Conservation (phyloP, 1,140 invertebrate genomes). For the Lordiphosa stackelbergi region DNA sequence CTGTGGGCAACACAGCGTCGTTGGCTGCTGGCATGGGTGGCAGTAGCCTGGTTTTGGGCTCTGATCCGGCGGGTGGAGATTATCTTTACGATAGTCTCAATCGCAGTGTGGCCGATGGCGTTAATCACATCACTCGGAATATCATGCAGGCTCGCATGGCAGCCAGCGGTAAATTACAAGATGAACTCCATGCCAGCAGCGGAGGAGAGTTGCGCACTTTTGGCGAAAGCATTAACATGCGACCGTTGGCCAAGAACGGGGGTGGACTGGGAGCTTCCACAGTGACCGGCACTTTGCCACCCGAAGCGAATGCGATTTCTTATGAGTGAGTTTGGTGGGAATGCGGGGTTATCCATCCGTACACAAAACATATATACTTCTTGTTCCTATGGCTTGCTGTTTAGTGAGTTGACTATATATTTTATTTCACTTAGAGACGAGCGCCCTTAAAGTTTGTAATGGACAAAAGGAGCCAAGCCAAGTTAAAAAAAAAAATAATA, state of each 20-base stretch:
- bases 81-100: slow-evolving; percentile 82
- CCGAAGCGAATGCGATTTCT: slow-evolving; percentile 66
- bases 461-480: slow-evolving; percentile 66
- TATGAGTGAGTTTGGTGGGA: slow-evolving; percentile 66
- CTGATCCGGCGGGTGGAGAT: slow-evolving; percentile 36
- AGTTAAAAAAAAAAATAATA: slow-evolving; percentile 18
- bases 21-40: slow-evolving; percentile 45
- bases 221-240: slow-evolving; percentile 87
- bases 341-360: slow-evolving; percentile 1
- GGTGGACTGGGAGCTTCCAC: slow-evolving; percentile 30
- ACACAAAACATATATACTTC: slow-evolving; percentile 39
- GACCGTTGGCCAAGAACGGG: slow-evolving; percentile 81
- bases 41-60: slow-evolving; percentile 49
- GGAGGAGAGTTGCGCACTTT: slow-evolving; percentile 78
- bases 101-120: slow-evolving; percentile 79
- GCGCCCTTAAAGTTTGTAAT: slow-evolving; percentile 70
- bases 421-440: slow-evolving; percentile 53
- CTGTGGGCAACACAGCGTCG: slow-evolving; percentile 36
- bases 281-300: slow-evolving; percentile 48
- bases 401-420: slow-evolving; percentile 60
- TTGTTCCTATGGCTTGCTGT: slow-evolving; percentile 65
- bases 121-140: slow-evolving; percentile 80
- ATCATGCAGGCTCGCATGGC: slow-evolving; percentile 77
- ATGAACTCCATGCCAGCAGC: slow-evolving; percentile 46
- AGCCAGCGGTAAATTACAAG: slow-evolving; percentile 57